Evolutionary conservation across 2,888 invertebrate genomes (phyloP), one percentile per base, ranked within the genome.

Genomic region (Drosophila mulleri): DNA sequence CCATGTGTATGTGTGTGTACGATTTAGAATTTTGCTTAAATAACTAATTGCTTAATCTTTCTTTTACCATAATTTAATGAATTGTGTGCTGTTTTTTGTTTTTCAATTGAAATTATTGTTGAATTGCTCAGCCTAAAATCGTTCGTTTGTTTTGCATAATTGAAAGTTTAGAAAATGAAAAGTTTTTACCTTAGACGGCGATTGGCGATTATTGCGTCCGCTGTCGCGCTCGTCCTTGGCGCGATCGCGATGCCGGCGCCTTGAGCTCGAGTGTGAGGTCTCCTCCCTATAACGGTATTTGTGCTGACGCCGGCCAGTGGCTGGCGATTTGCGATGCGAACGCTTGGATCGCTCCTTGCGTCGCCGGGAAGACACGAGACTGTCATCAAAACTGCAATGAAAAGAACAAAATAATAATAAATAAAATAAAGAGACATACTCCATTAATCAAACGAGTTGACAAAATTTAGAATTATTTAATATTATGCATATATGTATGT

Each of bases 301-400:
- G 92, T 96, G 96, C 90, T 95, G 95, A 90, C 96, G 95, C 82
- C 96, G 95, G 91, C 96, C 96, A 91, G 96, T 96, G 85, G 95
- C 96, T 74, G 96, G 96, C 78, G 97, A 97, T 81, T 97, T 96
- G 92, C 97, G 95, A 83, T 97, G 95, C 90, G 97, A 97, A 86
- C 97, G 95, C 93, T 97, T 97, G 93, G 97, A 97, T 82, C 97
- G 96, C 90, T 97, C 94, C 95, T 96, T 93, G 94, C 96, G 94
- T 94, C 96, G 92, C 95, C 96, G 92, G 72, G 84, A 77, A 20
- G 84, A 83, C 26, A 97, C 93, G 95, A 95, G 94, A 95, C 96
- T 96, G 80, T 93, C 93, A 90, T 85, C 84, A 89, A 92, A 92
- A 83, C 93, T 93, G 80, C 41, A 91, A 91, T 0, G 42, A 42